These are phyloP conservation scores for Chymomyza costata DNA, from an alignment of 1,140 invertebrate species.

Conservation along the genomic window DNA sequence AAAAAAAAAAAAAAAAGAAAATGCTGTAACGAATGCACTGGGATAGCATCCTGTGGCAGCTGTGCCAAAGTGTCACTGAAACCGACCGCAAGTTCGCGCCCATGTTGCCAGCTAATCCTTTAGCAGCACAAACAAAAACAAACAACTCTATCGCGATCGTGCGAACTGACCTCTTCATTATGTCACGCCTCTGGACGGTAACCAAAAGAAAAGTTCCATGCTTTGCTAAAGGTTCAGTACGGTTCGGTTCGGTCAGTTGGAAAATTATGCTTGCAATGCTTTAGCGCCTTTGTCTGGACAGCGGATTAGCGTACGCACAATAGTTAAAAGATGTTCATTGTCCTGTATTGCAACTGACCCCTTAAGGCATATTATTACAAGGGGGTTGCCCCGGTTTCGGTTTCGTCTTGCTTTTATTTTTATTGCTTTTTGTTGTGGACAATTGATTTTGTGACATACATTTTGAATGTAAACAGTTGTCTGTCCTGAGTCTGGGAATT, in stretches of 20 bases:
- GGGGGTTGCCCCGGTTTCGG: background rate
- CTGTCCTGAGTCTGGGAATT: constrained; percentile 28
- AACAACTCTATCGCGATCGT: constrained; percentile 24
- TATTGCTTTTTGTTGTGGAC: constrained; percentile 58
- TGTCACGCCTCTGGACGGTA: constrained; percentile 12
- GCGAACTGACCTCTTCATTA: constrained; percentile 62
- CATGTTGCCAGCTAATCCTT: constrained; percentile 61
- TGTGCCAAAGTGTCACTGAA: background rate
- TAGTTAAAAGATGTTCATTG: too few species aligned
- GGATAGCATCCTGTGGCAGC: constrained; percentile 18
- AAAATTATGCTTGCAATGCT: constrained; percentile 58
- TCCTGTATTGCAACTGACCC: constrained; percentile 35
- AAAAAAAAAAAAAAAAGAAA: constrained; percentile 20
- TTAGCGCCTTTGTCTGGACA: too few species aligned
- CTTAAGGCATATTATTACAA: background rate
- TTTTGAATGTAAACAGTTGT: constrained; percentile 63
- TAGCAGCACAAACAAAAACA: constrained; percentile 43
- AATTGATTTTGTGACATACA: constrained; percentile 64
- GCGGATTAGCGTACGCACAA: constrained; percentile 10
- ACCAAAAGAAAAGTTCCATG: constrained; percentile 20
- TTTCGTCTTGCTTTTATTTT: constrained; percentile 31
- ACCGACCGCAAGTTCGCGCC: constrained; percentile 58
- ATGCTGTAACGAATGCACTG: constrained; percentile 24
- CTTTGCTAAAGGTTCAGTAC: constrained; percentile 22
- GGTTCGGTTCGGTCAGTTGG: constrained; percentile 40